phyloP scores from a whole-genome alignment of 1,140 invertebrate species.

The Dryas iulia region DNA sequence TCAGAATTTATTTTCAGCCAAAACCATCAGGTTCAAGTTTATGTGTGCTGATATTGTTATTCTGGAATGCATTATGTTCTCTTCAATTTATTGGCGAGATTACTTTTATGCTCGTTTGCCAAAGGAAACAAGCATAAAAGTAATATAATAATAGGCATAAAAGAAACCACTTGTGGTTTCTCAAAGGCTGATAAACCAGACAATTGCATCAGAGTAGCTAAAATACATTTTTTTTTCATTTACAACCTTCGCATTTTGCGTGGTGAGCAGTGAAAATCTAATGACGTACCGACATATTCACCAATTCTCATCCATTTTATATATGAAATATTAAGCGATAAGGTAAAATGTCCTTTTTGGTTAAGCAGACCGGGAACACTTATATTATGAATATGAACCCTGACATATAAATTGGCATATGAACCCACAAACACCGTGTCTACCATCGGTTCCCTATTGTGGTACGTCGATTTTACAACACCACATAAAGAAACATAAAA shows the following conservation, averaged over 20 bases:
- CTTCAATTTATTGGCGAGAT: constrained; percentile 22
- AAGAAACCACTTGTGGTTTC: no score
- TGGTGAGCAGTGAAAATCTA: no score
- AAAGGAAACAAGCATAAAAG: no score
- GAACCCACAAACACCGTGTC: background rate
- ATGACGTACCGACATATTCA: no score
- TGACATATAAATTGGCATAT: no score
- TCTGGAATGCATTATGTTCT: constrained; percentile 18
- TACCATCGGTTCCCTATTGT: background rate
- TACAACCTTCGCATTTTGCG: background rate
- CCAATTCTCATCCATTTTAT: no score
- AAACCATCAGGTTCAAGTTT: constrained; percentile 52
- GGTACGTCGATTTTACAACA: background rate
- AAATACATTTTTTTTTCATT: background rate
- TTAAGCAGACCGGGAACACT: no score
- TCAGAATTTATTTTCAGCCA: constrained; percentile 46
- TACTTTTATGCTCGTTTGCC: constrained; percentile 14
- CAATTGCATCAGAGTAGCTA: background rate
- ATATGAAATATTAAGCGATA: no score
- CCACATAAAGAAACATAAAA: background rate
- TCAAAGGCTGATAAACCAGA: constrained; percentile 1
- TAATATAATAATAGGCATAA: no score
- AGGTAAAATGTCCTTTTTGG: no score
- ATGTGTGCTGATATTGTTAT: constrained; percentile 14
- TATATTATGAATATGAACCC: background rate